A percentile compares a stretch with the other conserved stretches of the same genome.
Conservation (phyloP, 2,888 invertebrate species). For the Drosophila flavopinicola region DNA sequence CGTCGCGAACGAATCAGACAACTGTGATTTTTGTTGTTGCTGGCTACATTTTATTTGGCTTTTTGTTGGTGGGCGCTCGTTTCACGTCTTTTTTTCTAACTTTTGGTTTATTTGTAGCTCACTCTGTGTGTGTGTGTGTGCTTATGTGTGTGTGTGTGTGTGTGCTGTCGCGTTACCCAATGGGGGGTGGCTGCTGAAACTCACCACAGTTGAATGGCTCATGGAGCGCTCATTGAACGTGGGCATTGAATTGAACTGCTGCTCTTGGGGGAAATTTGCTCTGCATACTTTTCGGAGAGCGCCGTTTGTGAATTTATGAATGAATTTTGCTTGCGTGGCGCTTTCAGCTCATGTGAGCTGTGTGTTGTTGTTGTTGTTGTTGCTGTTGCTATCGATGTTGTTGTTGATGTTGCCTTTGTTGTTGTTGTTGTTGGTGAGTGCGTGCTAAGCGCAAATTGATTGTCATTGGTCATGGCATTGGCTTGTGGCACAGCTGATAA, state of each 20-base stretch:
- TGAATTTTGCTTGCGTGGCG: constrained; percentile 49
- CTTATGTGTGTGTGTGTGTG: constrained; percentile 31
- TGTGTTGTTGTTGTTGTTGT: constrained; percentile 7
- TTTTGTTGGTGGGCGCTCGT: constrained; percentile 64
- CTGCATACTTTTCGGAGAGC: constrained; percentile 45
- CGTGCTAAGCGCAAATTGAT: constrained; percentile 60
- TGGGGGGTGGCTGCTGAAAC: constrained; percentile 65
- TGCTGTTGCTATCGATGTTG: constrained; percentile 6
- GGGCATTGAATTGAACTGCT: constrained; percentile 46
- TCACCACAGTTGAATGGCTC: constrained; percentile 62
- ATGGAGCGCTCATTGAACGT: constrained; percentile 48
- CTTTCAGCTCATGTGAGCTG: constrained; percentile 22
- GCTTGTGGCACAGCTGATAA: constrained; percentile 10
- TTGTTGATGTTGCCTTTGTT: constrained; percentile 10
- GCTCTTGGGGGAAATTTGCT: constrained; percentile 65
- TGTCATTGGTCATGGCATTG: constrained; percentile 73
- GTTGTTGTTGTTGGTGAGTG: constrained; percentile 24
- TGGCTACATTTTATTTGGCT: constrained; percentile 73
- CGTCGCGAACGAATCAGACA: constrained; percentile 82
- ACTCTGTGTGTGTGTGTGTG: constrained; percentile 28
- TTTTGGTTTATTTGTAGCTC: constrained; percentile 51
- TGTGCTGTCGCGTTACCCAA: constrained; percentile 58
- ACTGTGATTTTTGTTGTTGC: constrained; percentile 82
- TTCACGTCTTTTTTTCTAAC: constrained; percentile 55
- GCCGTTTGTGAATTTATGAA: constrained; percentile 62